These are phyloP conservation scores for Paraescarpia echinospica DNA, from an alignment of 1,140 invertebrate species.

Conservation along the genomic window DNA sequence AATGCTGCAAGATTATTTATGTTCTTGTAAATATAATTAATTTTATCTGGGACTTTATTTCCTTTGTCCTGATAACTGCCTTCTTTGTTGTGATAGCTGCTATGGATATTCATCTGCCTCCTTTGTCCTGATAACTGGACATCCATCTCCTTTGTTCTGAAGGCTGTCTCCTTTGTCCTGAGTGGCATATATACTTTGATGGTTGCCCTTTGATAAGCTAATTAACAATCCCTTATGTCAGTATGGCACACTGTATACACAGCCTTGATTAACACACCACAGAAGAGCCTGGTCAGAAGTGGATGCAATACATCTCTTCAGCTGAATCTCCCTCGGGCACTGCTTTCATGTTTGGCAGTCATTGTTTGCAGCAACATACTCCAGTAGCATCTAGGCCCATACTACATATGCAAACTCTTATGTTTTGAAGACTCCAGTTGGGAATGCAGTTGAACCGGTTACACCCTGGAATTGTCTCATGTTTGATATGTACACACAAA, in stretches of 20 bases:
- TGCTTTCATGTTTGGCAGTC: not conserved
- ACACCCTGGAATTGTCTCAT: not conserved
- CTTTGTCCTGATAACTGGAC: not conserved
- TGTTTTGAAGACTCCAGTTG: not conserved
- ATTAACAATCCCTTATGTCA: not conserved
- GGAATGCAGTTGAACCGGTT: not conserved
- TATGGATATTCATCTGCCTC: not conserved
- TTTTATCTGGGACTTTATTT: not conserved
- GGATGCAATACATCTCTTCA: not conserved
- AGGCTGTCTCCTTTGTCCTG: not conserved
- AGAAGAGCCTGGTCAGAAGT: not conserved
- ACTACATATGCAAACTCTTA: too few relatives aligned
- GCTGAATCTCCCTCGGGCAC: not conserved
- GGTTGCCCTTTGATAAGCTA: not conserved
- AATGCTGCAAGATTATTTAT: too few relatives aligned
- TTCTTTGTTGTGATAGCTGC: not conserved
- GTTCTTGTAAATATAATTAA: too few relatives aligned
- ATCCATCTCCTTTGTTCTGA: not conserved
- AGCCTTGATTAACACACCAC: not conserved
- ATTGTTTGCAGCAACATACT: not conserved
- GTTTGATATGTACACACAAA: not conserved
- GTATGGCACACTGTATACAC: not conserved
- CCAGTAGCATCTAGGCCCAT: too few relatives aligned
- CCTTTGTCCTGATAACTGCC: not conserved
- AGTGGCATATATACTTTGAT: not conserved